Percentiles rank a stretch among this genome's conserved stretches.
phyloP scores from a whole-genome alignment of 2,797 vertebrate genomes.

The Steatocranus sp. region DNA sequence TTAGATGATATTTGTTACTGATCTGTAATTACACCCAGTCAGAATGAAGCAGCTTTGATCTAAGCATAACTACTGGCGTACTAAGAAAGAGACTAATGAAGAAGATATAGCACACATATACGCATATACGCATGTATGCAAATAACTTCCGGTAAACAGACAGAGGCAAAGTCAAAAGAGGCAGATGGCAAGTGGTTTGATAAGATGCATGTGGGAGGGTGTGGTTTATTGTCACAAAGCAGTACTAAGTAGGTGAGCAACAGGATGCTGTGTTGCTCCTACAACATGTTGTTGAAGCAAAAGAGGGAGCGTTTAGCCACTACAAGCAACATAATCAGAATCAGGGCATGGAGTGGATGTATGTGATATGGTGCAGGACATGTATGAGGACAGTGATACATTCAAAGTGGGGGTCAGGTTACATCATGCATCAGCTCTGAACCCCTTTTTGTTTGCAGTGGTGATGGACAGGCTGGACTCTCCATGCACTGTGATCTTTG shows the following conservation, averaged over 20 bases:
- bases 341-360: neutral
- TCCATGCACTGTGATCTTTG: neutral
- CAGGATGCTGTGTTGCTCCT: neutral
- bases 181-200: neutral
- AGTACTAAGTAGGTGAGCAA: neutral
- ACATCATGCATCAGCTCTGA: neutral
- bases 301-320: neutral
- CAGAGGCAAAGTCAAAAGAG: neutral
- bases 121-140: neutral
- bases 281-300: neutral
- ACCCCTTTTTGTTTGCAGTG: neutral
- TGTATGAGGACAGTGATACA: neutral
- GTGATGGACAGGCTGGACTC: neutral
- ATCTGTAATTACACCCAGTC: neutral
- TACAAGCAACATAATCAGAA: neutral
- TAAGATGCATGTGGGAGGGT: neutral
- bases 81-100: neutral
- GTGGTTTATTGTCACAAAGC: neutral
- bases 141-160: neutral
- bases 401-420: neutral
- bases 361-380: neutral
- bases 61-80: neutral
- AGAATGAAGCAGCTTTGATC: neutral
- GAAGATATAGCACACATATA: neutral
- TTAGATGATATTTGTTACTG: neutral